Evolutionary conservation across 2,797 vertebrate genomes (phyloP).

Genomic region (Poeciliopsis turneri): DNA sequence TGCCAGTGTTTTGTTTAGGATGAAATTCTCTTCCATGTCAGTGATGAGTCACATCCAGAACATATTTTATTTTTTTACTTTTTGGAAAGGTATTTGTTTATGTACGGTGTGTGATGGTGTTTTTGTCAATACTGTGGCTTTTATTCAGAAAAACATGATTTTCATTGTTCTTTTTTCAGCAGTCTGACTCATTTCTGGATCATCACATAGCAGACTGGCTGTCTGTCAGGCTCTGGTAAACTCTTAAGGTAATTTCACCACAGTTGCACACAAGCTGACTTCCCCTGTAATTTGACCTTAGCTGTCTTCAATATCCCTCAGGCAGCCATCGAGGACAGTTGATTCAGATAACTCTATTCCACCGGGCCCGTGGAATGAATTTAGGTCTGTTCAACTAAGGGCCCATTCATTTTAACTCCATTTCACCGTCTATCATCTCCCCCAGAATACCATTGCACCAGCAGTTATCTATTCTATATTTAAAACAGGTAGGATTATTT

Average conservation of each 20-base stretch:
- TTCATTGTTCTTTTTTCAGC: background rate
- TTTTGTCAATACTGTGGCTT: slow-evolving; percentile 8
- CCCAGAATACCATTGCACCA: slow-evolving; percentile 62
- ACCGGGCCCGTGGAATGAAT: slow-evolving; percentile 72
- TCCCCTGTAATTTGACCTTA: slow-evolving; percentile 73
- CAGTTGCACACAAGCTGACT: slow-evolving; percentile 56
- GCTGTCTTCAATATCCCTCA: slow-evolving; percentile 70
- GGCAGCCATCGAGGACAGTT: slow-evolving; percentile 69
- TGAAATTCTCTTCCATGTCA: slow-evolving; percentile 15
- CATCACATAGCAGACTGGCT: slow-evolving; percentile 8
- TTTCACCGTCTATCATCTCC: slow-evolving; percentile 68
- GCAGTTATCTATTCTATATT: slow-evolving; percentile 74
- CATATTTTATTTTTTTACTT: too few species aligned
- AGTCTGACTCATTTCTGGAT: slow-evolving; percentile 20
- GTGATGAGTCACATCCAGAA: background rate
- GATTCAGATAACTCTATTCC: slow-evolving; percentile 77
- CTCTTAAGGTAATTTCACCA: slow-evolving; percentile 49
- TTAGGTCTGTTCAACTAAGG: slow-evolving; percentile 70
- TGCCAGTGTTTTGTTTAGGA: slow-evolving; percentile 16
- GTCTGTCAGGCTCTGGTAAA: slow-evolving; percentile 37
- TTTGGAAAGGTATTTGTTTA: background rate
- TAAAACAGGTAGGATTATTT: slow-evolving; percentile 73
- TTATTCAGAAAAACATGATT: slow-evolving; percentile 1
- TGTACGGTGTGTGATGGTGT: background rate
- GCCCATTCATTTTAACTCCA: slow-evolving; percentile 70